A percentile compares a stretch with the other conserved stretches of the same genome.
Evolutionary conservation across 2,888 invertebrate species (phyloP).

Genomic region (Eilema caniola): DNA sequence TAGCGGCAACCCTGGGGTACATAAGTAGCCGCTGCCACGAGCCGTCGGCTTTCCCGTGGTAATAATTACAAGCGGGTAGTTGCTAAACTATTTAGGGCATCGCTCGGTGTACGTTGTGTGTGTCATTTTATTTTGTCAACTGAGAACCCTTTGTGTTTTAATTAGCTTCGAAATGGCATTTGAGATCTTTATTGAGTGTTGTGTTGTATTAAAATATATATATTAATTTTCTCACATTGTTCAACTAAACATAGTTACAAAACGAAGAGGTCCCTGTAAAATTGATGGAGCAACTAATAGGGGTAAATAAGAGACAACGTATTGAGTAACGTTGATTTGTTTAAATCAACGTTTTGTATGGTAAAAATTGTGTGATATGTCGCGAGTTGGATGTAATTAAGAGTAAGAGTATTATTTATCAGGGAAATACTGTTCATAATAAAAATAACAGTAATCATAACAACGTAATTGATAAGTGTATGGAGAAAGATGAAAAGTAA

Average conservation of each 20-base stretch:
- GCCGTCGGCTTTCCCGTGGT: constrained; percentile 58
- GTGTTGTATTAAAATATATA: constrained; percentile 50
- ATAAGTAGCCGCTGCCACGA: constrained; percentile 44
- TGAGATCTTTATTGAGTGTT: constrained; percentile 60
- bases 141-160: constrained; percentile 77
- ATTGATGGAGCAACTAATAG: not conserved
- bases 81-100: constrained; percentile 77
- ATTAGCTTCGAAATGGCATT: constrained; percentile 66
- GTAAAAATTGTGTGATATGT: not conserved
- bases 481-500: no score
- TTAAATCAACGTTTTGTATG: not conserved
- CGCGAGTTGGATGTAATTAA: no score
- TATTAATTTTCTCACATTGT: constrained; percentile 6
- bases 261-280: not conserved
- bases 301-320: not conserved
- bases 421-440: no score
- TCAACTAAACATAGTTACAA: not conserved
- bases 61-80: constrained; percentile 70
- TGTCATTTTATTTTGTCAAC: constrained; percentile 73
- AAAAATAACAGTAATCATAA: no score
- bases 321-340: not conserved
- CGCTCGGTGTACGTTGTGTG: constrained; percentile 57
- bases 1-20: constrained; percentile 48
- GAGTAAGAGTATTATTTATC: no score
- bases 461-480: no score